phyloP scores from a whole-genome alignment of 2,888 invertebrate genomes.

The Tineola bisselliella region DNA sequence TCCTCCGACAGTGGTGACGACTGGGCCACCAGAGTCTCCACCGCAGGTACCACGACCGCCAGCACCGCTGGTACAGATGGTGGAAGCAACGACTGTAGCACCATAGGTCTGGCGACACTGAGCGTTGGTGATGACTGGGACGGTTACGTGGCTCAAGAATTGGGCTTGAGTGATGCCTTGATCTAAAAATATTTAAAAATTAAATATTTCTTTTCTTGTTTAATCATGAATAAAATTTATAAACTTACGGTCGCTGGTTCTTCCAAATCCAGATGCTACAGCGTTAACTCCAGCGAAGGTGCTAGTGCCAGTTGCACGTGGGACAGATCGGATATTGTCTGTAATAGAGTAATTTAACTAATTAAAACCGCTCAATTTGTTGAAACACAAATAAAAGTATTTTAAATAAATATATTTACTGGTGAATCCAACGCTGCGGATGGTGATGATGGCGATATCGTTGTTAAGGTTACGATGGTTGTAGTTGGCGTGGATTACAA shows the following conservation, averaged over 20 bases:
- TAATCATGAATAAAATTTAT: background rate
- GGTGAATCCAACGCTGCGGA: background rate
- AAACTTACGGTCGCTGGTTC: conserved; percentile 14
- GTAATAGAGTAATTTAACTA: background rate
- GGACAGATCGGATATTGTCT: conserved; percentile 13
- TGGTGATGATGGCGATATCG: conserved; percentile 29
- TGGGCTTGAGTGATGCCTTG: conserved; percentile 22
- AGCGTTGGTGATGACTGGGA: conserved; percentile 24
- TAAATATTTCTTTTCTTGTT: no score
- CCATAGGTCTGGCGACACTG: conserved; percentile 31
- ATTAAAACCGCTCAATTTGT: background rate
- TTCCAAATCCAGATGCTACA: conserved; percentile 15
- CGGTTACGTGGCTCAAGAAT: conserved; percentile 35
- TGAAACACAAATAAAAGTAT: background rate
- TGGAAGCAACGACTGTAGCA: conserved; percentile 22
- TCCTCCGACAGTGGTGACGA: conserved; percentile 16
- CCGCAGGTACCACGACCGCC: conserved; percentile 33
- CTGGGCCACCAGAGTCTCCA: conserved; percentile 22
- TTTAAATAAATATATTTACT: background rate
- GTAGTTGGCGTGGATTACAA: conserved; percentile 26
- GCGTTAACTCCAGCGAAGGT: conserved; percentile 12
- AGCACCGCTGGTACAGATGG: conserved; percentile 33
- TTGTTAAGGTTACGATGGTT: conserved; percentile 20
- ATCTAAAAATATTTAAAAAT: background rate
- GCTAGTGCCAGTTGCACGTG: conserved; percentile 9